Base-by-base conservation (phyloP, 1,140 invertebrate species). In the Frieseomelitta varia region DNA sequence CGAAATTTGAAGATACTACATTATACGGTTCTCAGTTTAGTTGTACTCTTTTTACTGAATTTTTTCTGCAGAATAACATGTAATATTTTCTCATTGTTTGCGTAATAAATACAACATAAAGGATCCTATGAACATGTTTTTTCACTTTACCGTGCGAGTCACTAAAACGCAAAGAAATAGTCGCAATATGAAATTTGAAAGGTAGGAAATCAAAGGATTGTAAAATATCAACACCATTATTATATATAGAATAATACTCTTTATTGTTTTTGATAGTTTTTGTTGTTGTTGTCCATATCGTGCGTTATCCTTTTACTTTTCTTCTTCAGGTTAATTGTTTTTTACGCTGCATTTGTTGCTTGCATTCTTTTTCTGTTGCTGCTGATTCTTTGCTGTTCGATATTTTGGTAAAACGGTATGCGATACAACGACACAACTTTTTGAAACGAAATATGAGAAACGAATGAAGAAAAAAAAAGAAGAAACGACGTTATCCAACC, bases 231-330 rank as follows among this genome's bases (percentile, higher is more conserved):
- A 91, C 91, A 91, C 84, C 89, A 86, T 87, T 91, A 74, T 93
- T 94, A 92, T 93, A 92, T 94, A 94, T 95, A 95, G 94, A 95
- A 95, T 95, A 95, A 95, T 95, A 95, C 93, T 95, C 94, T 95
- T 95, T 94, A 94, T 95, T 94, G 91, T 94, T 94, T 94, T 94
- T 93, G 90, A 93, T 94, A 93, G 92, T 93, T 94, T 87, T 92
- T 92, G 85, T 90, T 92, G 88, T 93, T 81, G 85, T 84, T 93
- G 91, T 94, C 91, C 93, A 93, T 94, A 93, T 93, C 92, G 91
- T 93, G 92, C 92, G 90, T 91, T 91, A 87, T 90, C 87, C 87
- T 90, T 88, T 85, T 90, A 89, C 87, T 90, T 91, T 88, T 87
- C 86, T 86, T 89, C 86, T 86, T 89, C 84, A 72, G 77, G 68